These are phyloP conservation scores for Larimichthys crocea DNA, from an alignment of 2,113 vertebrate genomes.

Conservation along the genomic window DNA sequence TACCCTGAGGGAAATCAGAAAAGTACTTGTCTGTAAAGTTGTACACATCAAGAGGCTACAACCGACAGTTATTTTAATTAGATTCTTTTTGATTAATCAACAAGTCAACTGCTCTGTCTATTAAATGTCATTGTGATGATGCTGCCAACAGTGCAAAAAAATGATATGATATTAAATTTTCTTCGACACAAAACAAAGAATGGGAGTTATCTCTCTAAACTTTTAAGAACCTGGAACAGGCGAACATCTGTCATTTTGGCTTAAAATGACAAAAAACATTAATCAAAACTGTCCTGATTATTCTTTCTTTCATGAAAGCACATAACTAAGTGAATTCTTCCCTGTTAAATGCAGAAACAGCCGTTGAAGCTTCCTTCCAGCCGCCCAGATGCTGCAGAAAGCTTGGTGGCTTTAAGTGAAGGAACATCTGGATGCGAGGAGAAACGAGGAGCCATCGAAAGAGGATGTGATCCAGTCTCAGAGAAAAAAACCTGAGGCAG, in stretches of 20 bases:
- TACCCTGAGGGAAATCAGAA: no score
- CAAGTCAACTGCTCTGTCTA: neutral
- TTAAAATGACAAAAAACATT: no score
- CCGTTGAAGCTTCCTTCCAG: neutral
- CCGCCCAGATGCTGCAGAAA: neutral
- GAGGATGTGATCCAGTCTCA: neutral
- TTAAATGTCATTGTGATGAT: neutral
- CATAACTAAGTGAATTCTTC: neutral
- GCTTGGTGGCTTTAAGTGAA: neutral
- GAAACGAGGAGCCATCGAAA: neutral
- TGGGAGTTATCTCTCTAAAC: no score
- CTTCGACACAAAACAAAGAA: no score
- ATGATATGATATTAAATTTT: no score
- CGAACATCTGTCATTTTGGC: neutral
- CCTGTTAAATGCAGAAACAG: neutral
- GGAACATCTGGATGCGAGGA: conserved; percentile 13
- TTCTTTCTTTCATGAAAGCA: neutral
- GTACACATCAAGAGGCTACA: no score
- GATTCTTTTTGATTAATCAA: neutral
- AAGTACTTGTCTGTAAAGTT: no score
- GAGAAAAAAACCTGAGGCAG: neutral
- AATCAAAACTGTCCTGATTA: no score
- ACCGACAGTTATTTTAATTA: no score
- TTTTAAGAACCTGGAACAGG: no score
- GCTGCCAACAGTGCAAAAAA: no score